Evolutionary conservation across 2,888 invertebrate genomes (phyloP).

Genomic region (Rotaria magnacalcarata): DNA sequence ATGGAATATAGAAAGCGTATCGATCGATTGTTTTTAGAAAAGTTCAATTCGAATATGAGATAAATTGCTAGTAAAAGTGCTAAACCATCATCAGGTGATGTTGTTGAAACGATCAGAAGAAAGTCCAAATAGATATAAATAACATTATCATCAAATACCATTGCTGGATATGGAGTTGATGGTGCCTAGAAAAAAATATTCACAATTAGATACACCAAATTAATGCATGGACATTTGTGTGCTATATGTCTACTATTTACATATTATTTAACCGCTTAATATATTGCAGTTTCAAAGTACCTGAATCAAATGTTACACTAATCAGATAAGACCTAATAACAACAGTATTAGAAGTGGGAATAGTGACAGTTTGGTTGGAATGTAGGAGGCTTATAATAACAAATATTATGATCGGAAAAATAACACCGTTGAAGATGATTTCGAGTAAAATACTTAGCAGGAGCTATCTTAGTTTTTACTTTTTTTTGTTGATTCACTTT

Average conservation of each 20-base stretch:
- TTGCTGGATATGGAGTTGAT: neutral
- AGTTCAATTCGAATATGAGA: neutral
- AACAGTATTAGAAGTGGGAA: too few species aligned
- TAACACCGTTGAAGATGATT: too few species aligned
- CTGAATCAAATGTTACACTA: too few species aligned
- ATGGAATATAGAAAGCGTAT: neutral
- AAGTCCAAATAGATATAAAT: neutral
- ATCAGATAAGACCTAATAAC: too few species aligned
- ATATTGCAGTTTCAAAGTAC: too few species aligned
- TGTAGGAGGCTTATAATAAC: too few species aligned
- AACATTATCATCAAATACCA: neutral
- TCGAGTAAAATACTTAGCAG: too few species aligned
- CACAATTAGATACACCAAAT: neutral
- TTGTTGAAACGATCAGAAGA: neutral
- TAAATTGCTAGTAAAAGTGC: neutral
- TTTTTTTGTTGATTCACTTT: too few species aligned
- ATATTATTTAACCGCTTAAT: too few species aligned
- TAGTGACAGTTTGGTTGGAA: too few species aligned
- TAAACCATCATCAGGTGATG: neutral
- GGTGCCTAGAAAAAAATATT: neutral
- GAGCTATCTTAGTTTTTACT: too few species aligned
- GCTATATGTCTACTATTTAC: neutral
- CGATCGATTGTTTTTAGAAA: neutral
- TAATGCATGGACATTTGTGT: neutral
- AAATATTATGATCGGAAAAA: too few species aligned